Conservation (phyloP, 2,113 vertebrate genomes). For the Elaphurus davidianus region DNA sequence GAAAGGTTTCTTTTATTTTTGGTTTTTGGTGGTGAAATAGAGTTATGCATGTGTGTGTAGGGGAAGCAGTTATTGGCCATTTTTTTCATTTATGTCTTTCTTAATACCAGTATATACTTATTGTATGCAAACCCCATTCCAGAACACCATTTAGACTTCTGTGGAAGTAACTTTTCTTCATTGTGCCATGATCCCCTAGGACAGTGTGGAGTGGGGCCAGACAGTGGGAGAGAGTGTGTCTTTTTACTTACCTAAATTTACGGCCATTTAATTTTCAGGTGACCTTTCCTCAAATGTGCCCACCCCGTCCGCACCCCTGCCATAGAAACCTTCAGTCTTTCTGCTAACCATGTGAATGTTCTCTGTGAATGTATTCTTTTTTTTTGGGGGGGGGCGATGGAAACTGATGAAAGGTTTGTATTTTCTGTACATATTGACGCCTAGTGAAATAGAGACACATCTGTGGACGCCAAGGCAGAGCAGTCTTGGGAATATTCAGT, state of each 20-base stretch:
- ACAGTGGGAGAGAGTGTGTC: not conserved
- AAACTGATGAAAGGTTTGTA: not conserved
- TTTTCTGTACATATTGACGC: not conserved
- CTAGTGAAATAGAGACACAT: not conserved
- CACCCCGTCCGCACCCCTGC: fast-evolving
- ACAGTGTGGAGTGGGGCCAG: not conserved
- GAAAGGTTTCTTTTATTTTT: not conserved
- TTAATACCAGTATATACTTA: not conserved
- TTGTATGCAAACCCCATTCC: not conserved
- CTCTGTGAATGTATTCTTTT: not conserved
- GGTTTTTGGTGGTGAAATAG: not conserved
- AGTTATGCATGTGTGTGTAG: not conserved
- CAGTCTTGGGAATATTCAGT: not conserved
- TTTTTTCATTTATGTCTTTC: not conserved
- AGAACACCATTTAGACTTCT: not conserved
- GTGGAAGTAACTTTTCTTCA: not conserved
- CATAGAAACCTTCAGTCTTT: not conserved
- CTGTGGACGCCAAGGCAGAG: not conserved
- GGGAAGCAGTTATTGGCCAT: not conserved
- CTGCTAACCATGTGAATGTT: not conserved
- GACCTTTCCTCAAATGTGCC: not conserved
- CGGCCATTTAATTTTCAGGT: not conserved
- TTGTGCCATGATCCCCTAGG: not conserved
- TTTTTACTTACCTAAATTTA: not conserved
- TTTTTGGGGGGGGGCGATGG: fast-evolving